These are phyloP conservation scores for Petrocephalus zakoni DNA, from an alignment of 2,113 vertebrate species.

Conservation along the genomic window DNA sequence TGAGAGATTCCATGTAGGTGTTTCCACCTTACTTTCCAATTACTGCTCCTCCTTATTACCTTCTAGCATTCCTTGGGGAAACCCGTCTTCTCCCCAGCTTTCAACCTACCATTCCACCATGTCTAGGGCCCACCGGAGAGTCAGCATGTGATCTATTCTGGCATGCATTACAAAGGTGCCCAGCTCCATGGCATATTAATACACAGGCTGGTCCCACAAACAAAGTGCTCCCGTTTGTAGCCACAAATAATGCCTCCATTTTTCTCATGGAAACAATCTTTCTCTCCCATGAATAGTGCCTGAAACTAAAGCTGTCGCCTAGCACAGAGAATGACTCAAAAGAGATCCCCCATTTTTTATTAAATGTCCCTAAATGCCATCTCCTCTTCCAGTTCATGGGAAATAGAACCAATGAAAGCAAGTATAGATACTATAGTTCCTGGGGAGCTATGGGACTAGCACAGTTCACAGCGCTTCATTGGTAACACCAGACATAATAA, in stretches of 20 bases:
- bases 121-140: not conserved
- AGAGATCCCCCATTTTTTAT: not conserved
- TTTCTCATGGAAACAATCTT: constrained; percentile 44
- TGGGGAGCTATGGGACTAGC: not conserved
- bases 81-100: not conserved
- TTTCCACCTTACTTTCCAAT: not conserved
- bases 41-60: not conserved
- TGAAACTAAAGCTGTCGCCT: constrained; percentile 42
- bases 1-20: constrained; percentile 11
- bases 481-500: not conserved
- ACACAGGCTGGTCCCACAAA: constrained; percentile 37
- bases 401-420: not conserved
- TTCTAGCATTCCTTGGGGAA: not conserved
- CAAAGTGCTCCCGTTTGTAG: constrained; percentile 52
- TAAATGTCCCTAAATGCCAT: not conserved
- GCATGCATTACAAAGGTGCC: constrained; percentile 13
- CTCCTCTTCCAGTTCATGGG: not conserved
- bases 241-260: constrained; percentile 52
- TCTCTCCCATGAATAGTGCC: constrained; percentile 50
- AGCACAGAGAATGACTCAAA: constrained; percentile 27
- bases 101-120: not conserved
- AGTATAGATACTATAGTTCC: not conserved
- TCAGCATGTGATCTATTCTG: not conserved
- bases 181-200: constrained; percentile 17
- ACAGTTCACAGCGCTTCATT: not conserved